A percentile compares a stretch with the other conserved stretches of the same genome.
Conservation (phyloP, 1,140 invertebrate species). For the Fopius arisanus region DNA sequence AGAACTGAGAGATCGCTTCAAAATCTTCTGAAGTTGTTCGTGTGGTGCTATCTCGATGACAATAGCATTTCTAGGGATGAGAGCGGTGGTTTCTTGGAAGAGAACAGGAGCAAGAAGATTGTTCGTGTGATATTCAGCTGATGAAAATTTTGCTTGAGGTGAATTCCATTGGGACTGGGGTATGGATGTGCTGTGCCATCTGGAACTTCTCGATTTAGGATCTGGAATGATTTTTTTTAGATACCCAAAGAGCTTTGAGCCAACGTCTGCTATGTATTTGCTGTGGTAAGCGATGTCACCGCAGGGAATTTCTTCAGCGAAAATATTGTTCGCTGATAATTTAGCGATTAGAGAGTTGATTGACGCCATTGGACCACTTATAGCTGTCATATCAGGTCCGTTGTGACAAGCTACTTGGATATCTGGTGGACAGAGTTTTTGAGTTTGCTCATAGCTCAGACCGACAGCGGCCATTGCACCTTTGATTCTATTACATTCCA, state of each 20-base stretch:
- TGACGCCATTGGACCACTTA: slow-evolving; percentile 72
- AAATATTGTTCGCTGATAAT: slow-evolving; percentile 74
- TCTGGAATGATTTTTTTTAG: slow-evolving; percentile 75
- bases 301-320: slow-evolving; percentile 76
- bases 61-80: slow-evolving; percentile 82
- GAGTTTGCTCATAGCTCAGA: slow-evolving; percentile 61
- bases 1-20: slow-evolving; percentile 68
- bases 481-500: slow-evolving; percentile 76
- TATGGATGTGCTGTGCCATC: slow-evolving; percentile 90
- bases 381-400: slow-evolving; percentile 72
- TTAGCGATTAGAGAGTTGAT: slow-evolving; percentile 56
- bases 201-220: slow-evolving; percentile 74
- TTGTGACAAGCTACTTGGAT: slow-evolving; percentile 79
- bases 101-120: slow-evolving; percentile 86
- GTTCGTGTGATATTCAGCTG: slow-evolving; percentile 93
- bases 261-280: slow-evolving; percentile 68
- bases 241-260: slow-evolving; percentile 75
- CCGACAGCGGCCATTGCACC: slow-evolving; percentile 89
- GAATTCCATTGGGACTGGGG: slow-evolving; percentile 80
- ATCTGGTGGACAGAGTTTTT: slow-evolving; percentile 63
- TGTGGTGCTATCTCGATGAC: slow-evolving; percentile 87
- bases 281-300: slow-evolving; percentile 79
- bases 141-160: slow-evolving; percentile 73
- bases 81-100: slow-evolving; percentile 82
- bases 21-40: slow-evolving; percentile 73